Conservation (phyloP, 2,888 invertebrate genomes). For the Nomada goodeniana region DNA sequence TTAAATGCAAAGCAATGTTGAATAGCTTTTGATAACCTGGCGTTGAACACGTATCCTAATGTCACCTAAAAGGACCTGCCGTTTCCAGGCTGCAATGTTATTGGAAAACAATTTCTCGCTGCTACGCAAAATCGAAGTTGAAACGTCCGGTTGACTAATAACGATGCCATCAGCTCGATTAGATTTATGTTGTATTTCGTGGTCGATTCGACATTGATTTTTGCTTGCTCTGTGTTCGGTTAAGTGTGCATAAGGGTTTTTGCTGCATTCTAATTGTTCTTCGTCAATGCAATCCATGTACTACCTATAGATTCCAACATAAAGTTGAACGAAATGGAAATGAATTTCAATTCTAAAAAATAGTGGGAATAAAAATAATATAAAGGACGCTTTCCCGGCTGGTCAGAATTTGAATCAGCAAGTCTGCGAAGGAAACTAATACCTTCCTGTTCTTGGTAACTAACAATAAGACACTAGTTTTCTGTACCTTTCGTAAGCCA, state of each 20-base stretch:
- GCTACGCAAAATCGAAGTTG: neutral
- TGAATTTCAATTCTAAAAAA: neutral
- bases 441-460: neutral
- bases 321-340: neutral
- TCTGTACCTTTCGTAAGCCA: too few species aligned
- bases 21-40: neutral
- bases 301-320: too few species aligned
- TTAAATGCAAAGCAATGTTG: neutral
- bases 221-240: neutral
- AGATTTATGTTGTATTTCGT: slow-evolving; percentile 20
- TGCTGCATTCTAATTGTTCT: neutral
- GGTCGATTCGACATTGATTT: slow-evolving; percentile 5
- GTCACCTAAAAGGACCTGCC: neutral
- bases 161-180: slow-evolving; percentile 20
- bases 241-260: neutral
- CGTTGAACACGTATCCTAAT: neutral
- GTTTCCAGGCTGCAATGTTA: slow-evolving; percentile 7
- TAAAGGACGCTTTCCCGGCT: too few species aligned
- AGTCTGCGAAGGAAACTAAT: neutral
- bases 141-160: slow-evolving; percentile 5
- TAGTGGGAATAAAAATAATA: neutral
- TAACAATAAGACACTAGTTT: too few species aligned
- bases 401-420: neutral
- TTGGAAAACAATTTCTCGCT: slow-evolving; percentile 41
- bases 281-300: neutral